Conservation (phyloP, 2,888 invertebrate genomes). For the Steinernema hermaphroditum region DNA sequence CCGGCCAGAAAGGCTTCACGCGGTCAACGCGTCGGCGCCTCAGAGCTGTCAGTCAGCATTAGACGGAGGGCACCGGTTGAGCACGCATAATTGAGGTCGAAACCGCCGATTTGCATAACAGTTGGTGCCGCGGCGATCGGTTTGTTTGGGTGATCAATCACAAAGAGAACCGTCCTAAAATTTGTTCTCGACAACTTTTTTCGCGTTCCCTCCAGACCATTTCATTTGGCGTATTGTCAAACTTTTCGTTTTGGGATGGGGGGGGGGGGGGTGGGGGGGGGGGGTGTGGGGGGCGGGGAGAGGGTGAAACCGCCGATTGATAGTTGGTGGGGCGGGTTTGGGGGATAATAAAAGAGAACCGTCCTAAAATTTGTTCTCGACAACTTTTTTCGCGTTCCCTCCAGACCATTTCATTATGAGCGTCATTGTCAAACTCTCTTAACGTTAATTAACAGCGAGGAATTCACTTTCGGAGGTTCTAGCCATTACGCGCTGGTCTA, state of each 20-base stretch:
- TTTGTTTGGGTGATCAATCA: constrained; percentile 23
- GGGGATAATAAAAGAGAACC: too few relatives aligned
- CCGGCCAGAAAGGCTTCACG: neutral
- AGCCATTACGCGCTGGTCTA: neutral
- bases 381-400: too few relatives aligned
- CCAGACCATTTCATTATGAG: neutral
- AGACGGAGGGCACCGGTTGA: neutral
- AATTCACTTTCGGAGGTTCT: neutral
- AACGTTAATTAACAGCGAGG: neutral
- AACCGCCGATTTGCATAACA: constrained; percentile 26
- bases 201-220: too few relatives aligned
- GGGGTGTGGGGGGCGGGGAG: too few relatives aligned
- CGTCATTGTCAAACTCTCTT: neutral
- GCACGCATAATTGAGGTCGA: constrained; percentile 2
- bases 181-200: neutral
- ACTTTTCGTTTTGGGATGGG: too few relatives aligned
- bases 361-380: too few relatives aligned
- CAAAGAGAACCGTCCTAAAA: neutral
- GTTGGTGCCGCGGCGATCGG: neutral
- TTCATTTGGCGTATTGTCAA: too few relatives aligned
- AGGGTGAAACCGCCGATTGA: too few relatives aligned
- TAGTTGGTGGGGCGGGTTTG: too few relatives aligned
- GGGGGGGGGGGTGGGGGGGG: too few relatives aligned
- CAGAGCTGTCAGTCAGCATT: constrained; percentile 22
- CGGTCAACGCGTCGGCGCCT: neutral